Evolutionary conservation across 2,113 vertebrate species (phyloP).

Genomic region (Eretmochelys imbricata): DNA sequence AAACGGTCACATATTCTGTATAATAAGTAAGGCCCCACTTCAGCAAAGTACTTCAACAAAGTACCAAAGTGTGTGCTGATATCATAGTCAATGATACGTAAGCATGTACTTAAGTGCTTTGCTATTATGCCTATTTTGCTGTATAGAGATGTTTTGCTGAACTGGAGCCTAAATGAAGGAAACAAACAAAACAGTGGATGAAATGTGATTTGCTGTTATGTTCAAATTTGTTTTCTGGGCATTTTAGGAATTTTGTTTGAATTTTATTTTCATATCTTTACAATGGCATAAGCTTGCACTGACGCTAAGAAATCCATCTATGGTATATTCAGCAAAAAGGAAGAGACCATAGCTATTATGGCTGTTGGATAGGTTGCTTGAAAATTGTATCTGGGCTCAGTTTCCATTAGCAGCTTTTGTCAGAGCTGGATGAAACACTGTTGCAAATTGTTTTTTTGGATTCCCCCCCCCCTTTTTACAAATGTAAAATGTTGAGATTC

Average conservation of each 20-base stretch:
- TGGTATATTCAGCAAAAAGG: background rate
- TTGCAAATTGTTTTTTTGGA: background rate
- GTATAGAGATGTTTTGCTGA: background rate
- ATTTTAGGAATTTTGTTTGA: background rate
- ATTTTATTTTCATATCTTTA: background rate
- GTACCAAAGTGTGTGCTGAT: background rate
- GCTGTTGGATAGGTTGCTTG: background rate
- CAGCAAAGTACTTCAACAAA: background rate
- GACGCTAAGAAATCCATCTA: background rate
- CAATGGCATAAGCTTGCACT: background rate
- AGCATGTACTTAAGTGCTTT: background rate
- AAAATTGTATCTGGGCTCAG: background rate
- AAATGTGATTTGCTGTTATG: background rate
- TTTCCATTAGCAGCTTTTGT: background rate
- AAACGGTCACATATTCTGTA: background rate
- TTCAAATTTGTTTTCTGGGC: background rate
- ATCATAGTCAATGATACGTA: background rate
- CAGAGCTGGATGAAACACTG: background rate
- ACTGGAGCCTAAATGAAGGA: background rate
- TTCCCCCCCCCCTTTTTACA: background rate
- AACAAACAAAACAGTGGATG: background rate
- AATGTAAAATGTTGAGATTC: background rate
- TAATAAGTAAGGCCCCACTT: background rate
- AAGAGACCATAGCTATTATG: background rate
- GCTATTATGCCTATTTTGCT: too few species aligned